Evolutionary conservation across 2,888 invertebrate genomes (phyloP), one percentile per base, ranked within the genome.

Genomic region (Agonopterix subpropinquella): DNA sequence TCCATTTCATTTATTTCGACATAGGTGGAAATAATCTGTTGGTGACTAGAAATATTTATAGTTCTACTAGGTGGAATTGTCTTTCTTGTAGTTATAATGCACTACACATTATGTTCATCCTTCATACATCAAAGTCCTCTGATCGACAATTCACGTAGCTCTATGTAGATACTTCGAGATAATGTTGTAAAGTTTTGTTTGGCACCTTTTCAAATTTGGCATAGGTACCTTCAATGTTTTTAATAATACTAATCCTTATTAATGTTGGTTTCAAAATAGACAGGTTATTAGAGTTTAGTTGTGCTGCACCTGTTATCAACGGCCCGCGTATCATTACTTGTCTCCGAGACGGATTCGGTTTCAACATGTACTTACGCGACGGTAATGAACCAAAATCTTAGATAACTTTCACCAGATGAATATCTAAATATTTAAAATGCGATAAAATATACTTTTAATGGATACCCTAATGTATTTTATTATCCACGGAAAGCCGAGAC

Each of bases 381-480:
- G 59, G 75, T 85, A 83, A 86, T 77, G 79, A 82, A 79, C 77
- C 65, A 69, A 79, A 28, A 79, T 77, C 71, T 69, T 73, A 77
- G 70, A 73, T 77, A 75, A 83, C 85, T 87, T 85, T 86, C 86
- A 70, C 83, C 75, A 79, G 84, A 87, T 86, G 71, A 75, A 72
- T 84, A 86, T 87, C 84, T 83, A 77, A 81, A 81, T 85, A 83
- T 85, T 84, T 84, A 80, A 86, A 87, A 84, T 67, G 67, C 77
- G 78, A 87, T 87, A 86, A 87, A 86, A 80, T 83, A 85, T 81
- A 76, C 70, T 82, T 80, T 87, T 87, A 86, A 88, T 79, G 86
- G 64, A 70, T 72, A 76, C 72, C 73, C 78, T 68, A 66, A 74
- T 68, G 74, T 73, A 77, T 76, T 85, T 84, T 83, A 85, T 80